These are phyloP conservation scores for Limnephilus rhombicus DNA, from an alignment of 2,888 invertebrate genomes.

Conservation along the genomic window DNA sequence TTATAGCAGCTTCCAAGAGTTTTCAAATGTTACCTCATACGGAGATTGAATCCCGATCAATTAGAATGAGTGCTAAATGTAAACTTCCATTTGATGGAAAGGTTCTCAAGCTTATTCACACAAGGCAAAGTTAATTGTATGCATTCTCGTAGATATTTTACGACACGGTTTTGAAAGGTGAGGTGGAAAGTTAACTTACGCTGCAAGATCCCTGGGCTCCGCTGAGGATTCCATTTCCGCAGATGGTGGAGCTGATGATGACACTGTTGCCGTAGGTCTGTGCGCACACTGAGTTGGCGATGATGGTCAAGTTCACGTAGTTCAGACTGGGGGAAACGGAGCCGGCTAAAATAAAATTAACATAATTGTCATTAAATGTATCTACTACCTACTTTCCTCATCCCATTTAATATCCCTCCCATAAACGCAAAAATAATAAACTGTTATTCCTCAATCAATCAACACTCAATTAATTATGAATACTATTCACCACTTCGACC, in stretches of 20 bases:
- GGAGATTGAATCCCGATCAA: background rate
- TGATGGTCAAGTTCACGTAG: conserved; percentile 73
- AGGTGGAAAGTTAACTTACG: conserved; percentile 42
- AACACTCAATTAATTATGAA: no score
- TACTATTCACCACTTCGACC: no score
- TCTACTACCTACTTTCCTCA: background rate
- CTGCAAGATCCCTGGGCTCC: conserved; percentile 70
- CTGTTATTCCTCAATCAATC: no score
- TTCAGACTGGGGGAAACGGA: conserved; percentile 70
- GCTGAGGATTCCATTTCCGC: conserved; percentile 72
- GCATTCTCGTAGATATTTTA: background rate
- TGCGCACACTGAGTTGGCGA: conserved; percentile 71
- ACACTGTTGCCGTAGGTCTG: conserved; percentile 68
- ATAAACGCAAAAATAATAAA: no score
- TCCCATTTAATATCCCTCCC: no score
- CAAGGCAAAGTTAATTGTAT: background rate
- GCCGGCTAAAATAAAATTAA: conserved; percentile 69
- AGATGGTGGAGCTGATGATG: conserved; percentile 71
- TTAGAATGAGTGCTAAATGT: background rate
- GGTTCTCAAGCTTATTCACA: background rate
- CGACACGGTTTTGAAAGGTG: background rate
- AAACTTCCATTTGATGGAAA: background rate
- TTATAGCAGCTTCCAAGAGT: background rate
- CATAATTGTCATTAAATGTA: background rate
- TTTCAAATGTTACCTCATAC: background rate